Base-by-base conservation (phyloP, 2,113 vertebrate species). In the Psammodynastes pulverulentus region DNA sequence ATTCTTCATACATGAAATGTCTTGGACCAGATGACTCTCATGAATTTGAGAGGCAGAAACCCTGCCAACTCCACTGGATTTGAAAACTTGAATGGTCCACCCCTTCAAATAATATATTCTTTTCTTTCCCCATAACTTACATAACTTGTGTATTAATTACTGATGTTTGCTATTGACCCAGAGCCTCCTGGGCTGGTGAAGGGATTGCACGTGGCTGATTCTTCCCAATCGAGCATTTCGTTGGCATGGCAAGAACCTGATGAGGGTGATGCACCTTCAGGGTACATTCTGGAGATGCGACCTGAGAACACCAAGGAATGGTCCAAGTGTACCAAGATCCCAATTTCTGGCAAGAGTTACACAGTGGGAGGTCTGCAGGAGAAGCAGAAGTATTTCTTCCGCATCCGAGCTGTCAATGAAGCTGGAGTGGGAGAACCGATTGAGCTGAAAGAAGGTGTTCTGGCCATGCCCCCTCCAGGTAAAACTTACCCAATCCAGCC, bases 401-500 rank as follows among this genome's bases (percentile, higher is more conserved):
- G 92, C 62, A 97, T 97, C 89, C 9, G 26, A 58, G 96, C 94
- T 26, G 95, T 97, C 91, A 98, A 97, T 2, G 95, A 98, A 96
- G 95, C 90, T 91, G 96, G 93, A 2, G 52, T 96, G 1, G 95
- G 96, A 89, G 95, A 97, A 93, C 95, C 97, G 45, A 87, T 51
- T 3, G 94, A 97, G 89, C 92, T 97, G 90, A 45, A 94, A 0
- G 45, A 97, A 92, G 95, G 96, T 48, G 96, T 96, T 89, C 24
- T 95, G 58, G 95, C 96, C 54, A 94, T 96, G 95, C 95, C 96
- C 53, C 96, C 97, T 53, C 97, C 97, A 95, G 97, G 97, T 98
- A 95, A 96, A 90, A 56, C 24, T 29, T 92, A 26, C 26, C 29
- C 4, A 51, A 43, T 48, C 87, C 87, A 0, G 0, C 56, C n/a